Evolutionary conservation across 2,888 invertebrate species (phyloP).

Genomic region (Aphidoletes aphidimyza): DNA sequence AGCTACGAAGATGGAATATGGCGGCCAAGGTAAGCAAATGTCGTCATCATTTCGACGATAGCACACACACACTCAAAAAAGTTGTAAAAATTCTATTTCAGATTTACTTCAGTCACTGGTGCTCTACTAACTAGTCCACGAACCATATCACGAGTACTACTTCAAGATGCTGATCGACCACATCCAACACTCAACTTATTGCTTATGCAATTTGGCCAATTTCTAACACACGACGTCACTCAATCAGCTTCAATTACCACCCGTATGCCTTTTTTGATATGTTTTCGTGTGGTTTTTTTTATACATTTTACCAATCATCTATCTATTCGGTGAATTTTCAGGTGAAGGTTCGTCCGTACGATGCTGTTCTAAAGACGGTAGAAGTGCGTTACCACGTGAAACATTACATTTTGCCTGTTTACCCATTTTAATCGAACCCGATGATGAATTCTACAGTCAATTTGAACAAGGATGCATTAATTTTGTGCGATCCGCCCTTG

Average conservation of each 20-base stretch:
- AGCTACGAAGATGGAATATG: constrained; percentile 74
- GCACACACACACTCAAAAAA: not conserved
- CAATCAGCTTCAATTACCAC: constrained; percentile 77
- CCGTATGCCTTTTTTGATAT: constrained; percentile 68
- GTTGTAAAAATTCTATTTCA: not conserved
- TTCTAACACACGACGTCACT: constrained; percentile 79
- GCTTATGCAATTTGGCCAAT: constrained; percentile 84
- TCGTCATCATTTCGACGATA: not conserved
- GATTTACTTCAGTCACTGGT: constrained; percentile 67
- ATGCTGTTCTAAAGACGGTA: constrained; percentile 76
- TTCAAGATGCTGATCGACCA: constrained; percentile 71
- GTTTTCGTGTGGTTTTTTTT: too few species aligned
- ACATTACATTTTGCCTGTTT: constrained; percentile 76
- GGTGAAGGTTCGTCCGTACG: constrained; percentile 77
- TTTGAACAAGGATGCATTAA: constrained; percentile 76
- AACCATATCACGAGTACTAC: constrained; percentile 72
- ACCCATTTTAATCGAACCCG: constrained; percentile 71
- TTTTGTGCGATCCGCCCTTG: constrained; percentile 76
- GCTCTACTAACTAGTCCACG: constrained; percentile 74
- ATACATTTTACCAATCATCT: too few species aligned
- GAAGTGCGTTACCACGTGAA: constrained; percentile 67
- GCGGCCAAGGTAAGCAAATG: constrained; percentile 60
- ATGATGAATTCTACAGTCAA: constrained; percentile 72
- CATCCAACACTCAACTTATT: constrained; percentile 74
- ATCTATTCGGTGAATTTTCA: too few species aligned